Evolutionary conservation across 2,888 invertebrate species (phyloP).

Genomic region (Pimpla rufipes): DNA sequence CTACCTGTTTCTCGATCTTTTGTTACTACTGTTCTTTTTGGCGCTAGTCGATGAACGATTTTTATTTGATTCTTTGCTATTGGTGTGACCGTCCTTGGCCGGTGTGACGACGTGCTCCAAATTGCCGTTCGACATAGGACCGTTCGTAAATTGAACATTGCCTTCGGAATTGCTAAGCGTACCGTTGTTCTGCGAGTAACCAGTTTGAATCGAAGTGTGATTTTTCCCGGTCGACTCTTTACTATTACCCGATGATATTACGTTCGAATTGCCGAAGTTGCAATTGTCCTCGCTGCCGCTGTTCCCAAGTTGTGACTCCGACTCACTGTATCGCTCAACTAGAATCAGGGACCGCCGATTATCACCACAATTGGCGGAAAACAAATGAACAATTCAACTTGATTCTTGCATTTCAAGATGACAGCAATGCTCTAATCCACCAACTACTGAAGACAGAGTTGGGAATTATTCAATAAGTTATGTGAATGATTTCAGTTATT

Average conservation of each 20-base stretch:
- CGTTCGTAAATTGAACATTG: constrained; percentile 81
- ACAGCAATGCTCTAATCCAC: neutral
- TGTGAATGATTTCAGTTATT: neutral
- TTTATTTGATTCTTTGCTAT: constrained; percentile 85
- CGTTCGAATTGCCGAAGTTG: constrained; percentile 82
- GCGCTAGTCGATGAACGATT: constrained; percentile 86
- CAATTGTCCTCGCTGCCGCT: constrained; percentile 87
- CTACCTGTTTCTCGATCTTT: constrained; percentile 94
- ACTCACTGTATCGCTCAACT: constrained; percentile 95
- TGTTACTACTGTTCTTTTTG: constrained; percentile 91
- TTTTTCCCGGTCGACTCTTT: constrained; percentile 84
- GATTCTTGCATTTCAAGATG: constrained; percentile 7
- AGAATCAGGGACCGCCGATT: constrained; percentile 71
- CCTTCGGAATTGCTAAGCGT: constrained; percentile 79
- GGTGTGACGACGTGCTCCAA: constrained; percentile 90
- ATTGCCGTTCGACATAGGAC: constrained; percentile 84
- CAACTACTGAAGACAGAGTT: neutral
- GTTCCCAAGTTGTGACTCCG: constrained; percentile 91
- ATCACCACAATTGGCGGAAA: constrained; percentile 71
- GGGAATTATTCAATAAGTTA: neutral
- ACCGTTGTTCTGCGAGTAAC: constrained; percentile 83
- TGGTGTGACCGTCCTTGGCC: constrained; percentile 80
- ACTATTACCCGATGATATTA: constrained; percentile 80
- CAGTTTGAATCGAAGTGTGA: constrained; percentile 80
- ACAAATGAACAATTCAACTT: constrained; percentile 9